Percentiles rank a stretch among this genome's conserved stretches.
These are phyloP conservation scores for Rallus limicola DNA, from an alignment of 2,113 vertebrate species.

Conservation along the genomic window DNA sequence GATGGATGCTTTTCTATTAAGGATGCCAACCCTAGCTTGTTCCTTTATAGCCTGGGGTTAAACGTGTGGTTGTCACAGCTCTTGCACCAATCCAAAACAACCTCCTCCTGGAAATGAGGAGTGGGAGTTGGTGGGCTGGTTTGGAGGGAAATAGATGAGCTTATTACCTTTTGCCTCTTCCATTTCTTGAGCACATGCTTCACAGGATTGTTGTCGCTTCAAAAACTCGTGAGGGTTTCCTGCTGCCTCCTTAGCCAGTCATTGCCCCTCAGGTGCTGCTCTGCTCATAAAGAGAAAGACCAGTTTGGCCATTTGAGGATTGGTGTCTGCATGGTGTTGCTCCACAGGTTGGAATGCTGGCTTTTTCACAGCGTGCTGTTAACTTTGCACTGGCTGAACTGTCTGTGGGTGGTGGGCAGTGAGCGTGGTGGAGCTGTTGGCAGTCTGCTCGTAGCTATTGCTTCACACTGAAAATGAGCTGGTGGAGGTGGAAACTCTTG, in stretches of 20 bases:
- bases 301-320: not conserved
- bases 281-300: not conserved
- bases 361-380: not conserved
- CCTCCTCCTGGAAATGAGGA: not conserved
- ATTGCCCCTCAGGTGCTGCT: fast-evolving
- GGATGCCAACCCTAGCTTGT: not conserved
- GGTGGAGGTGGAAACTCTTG: not conserved
- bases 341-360: not conserved
- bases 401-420: not conserved
- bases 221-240: fast-evolving
- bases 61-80: not conserved
- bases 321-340: not conserved
- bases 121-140: not conserved
- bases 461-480: not conserved
- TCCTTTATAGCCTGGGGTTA: not conserved
- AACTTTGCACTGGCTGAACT: not conserved
- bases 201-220: not conserved
- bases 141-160: not conserved
- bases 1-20: not conserved
- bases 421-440: not conserved
- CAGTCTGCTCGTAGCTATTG: not conserved
- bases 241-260: not conserved
- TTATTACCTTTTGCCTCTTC: not conserved
- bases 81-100: not conserved
- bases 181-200: not conserved